Percentiles rank a stretch among this genome's conserved stretches.
phyloP scores from a whole-genome alignment of 2,113 vertebrate genomes.

The Aptenodytes forsteri region DNA sequence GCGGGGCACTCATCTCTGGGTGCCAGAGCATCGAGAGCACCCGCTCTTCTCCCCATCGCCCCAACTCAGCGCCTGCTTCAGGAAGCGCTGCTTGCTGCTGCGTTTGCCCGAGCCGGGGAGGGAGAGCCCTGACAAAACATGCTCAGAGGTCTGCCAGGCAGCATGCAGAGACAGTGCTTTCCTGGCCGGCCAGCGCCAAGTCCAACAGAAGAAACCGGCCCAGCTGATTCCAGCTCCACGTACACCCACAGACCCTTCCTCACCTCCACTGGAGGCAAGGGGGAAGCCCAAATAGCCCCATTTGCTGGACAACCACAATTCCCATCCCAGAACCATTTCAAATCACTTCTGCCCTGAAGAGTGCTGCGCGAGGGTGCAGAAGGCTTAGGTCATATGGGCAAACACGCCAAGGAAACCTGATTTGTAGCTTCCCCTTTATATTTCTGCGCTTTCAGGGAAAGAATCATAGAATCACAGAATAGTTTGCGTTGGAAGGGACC shows the following conservation, averaged over 20 bases:
- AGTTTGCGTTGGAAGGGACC: no score
- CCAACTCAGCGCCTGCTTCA: background rate
- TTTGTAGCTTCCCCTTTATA: background rate
- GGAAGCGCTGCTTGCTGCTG: rapidly evolving
- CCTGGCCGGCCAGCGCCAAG: background rate
- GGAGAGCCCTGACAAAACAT: background rate
- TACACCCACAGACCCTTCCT: background rate
- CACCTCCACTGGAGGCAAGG: background rate
- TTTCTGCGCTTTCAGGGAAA: background rate
- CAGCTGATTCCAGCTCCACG: background rate
- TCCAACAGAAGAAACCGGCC: background rate
- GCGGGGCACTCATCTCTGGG: rapidly evolving
- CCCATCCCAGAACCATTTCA: background rate
- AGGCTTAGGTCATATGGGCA: background rate
- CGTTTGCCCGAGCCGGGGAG: rapidly evolving
- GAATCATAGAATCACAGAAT: no score
- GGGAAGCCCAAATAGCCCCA: background rate
- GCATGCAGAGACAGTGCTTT: background rate
- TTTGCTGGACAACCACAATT: background rate
- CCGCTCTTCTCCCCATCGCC: background rate
- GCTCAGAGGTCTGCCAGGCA: background rate
- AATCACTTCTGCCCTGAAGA: background rate
- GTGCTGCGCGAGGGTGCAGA: rapidly evolving
- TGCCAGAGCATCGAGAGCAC: background rate
- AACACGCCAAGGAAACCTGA: background rate